A percentile compares a stretch with the other conserved stretches of the same genome.
Evolutionary conservation across 35 echinoderm and acorn worm species (phyloP).

Genomic region (Ptychodera flava): DNA sequence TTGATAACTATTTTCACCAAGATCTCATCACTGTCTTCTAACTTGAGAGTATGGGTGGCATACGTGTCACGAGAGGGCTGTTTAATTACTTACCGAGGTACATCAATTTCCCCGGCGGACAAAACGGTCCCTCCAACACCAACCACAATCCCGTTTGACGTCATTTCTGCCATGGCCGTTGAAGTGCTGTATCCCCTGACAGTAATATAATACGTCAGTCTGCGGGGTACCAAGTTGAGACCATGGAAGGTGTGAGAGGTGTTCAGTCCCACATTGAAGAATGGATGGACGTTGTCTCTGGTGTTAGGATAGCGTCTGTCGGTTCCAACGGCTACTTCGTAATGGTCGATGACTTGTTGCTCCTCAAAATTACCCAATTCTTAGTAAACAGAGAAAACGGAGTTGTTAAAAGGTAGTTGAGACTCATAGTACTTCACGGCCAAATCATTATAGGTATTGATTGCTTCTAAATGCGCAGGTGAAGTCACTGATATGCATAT

Average conservation of each 20-base stretch:
- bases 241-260: slow-evolving; percentile 20
- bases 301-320: slow-evolving; percentile 49
- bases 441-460: no score
- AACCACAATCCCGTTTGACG: slow-evolving; percentile 37
- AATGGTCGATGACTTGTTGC: slow-evolving; percentile 22
- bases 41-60: no score
- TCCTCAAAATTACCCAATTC: neutral
- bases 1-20: no score
- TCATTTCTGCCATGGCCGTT: slow-evolving; percentile 24
- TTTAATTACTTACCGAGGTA: neutral
- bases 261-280: slow-evolving; percentile 31
- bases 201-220: slow-evolving; percentile 31
- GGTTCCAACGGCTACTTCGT: slow-evolving; percentile 36
- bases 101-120: neutral
- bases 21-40: no score
- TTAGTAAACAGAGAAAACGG: neutral
- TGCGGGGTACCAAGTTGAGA: slow-evolving; percentile 9
- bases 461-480: no score
- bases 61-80: no score
- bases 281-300: slow-evolving; percentile 28
- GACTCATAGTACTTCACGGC: no score
- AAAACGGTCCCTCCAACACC: slow-evolving; percentile 10
- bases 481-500: no score
- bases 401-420: no score
- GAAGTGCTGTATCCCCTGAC: slow-evolving; percentile 26